phyloP scores from a whole-genome alignment of 2,113 vertebrate species.

The Damaliscus lunatus region DNA sequence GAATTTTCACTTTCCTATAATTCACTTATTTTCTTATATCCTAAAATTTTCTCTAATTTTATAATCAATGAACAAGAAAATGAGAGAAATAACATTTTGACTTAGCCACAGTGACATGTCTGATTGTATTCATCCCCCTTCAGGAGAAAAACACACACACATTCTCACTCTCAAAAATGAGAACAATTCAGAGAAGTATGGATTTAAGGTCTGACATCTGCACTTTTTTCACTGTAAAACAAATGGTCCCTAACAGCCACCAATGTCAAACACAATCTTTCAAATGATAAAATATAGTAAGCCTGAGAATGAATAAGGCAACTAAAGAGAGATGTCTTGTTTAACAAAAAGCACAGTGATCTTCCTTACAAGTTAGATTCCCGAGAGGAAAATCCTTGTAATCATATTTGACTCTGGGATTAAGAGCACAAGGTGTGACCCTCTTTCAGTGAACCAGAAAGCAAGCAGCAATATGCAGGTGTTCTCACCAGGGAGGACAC shows the following conservation, averaged over 20 bases:
- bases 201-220: slow-evolving; percentile 54
- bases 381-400: slow-evolving; percentile 4
- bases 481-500: slow-evolving; percentile 17
- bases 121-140: background rate
- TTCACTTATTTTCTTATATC: background rate
- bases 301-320: slow-evolving; percentile 11
- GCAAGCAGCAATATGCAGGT: background rate
- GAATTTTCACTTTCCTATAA: background rate
- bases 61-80: slow-evolving; percentile 1
- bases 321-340: slow-evolving; percentile 19
- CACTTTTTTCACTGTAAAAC: slow-evolving; percentile 62
- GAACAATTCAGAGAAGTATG: slow-evolving; percentile 40
- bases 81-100: background rate
- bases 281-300: slow-evolving; percentile 40
- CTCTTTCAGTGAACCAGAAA: background rate
- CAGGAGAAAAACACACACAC: background rate
- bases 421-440: slow-evolving; percentile 10
- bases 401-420: slow-evolving; percentile 44
- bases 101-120: background rate
- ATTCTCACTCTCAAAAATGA: background rate
- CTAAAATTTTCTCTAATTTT: background rate
- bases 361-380: background rate
- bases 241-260: slow-evolving; percentile 63
- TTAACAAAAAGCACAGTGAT: slow-evolving; percentile 37
- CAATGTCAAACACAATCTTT: slow-evolving; percentile 19